A percentile compares a stretch with the other conserved stretches of the same genome.
Evolutionary conservation across 2,113 vertebrate species (phyloP).

Genomic region (Acanthochromis polyacanthus): DNA sequence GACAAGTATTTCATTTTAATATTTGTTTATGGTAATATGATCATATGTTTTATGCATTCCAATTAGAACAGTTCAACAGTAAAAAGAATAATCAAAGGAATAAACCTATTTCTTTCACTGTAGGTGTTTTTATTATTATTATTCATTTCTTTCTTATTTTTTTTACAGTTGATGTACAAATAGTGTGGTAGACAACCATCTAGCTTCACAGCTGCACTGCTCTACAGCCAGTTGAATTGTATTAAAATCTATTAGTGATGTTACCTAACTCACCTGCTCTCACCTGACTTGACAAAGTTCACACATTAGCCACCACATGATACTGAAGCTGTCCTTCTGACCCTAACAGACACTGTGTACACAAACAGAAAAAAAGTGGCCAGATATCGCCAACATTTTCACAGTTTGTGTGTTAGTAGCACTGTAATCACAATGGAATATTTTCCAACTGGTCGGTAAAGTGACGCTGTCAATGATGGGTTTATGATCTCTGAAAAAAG

Average conservation of each 20-base stretch:
- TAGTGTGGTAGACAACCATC: no score
- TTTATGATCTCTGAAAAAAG: not conserved
- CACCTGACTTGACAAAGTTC: constrained; percentile 7
- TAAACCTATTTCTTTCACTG: no score
- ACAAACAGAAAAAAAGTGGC: no score
- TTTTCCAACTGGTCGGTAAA: not conserved
- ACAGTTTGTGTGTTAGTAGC: not conserved
- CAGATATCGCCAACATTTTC: not conserved
- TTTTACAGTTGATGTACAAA: no score
- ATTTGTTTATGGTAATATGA: no score
- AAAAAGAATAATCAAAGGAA: no score
- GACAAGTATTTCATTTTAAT: no score
- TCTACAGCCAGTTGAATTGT: constrained; percentile 12
- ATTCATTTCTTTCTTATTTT: no score
- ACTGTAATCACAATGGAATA: not conserved
- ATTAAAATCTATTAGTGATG: constrained; percentile 1
- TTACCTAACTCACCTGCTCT: not conserved
- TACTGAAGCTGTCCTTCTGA: not conserved
- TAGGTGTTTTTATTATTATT: no score
- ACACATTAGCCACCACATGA: constrained; percentile 21
- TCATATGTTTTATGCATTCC: no score
- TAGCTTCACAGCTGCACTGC: not conserved
- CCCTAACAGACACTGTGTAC: not conserved
- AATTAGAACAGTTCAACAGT: no score
- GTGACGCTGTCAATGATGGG: no score